Percentiles rank a stretch among this genome's conserved stretches.
Conservation (phyloP, 2,888 invertebrate genomes). For the Hetaerina titia region DNA sequence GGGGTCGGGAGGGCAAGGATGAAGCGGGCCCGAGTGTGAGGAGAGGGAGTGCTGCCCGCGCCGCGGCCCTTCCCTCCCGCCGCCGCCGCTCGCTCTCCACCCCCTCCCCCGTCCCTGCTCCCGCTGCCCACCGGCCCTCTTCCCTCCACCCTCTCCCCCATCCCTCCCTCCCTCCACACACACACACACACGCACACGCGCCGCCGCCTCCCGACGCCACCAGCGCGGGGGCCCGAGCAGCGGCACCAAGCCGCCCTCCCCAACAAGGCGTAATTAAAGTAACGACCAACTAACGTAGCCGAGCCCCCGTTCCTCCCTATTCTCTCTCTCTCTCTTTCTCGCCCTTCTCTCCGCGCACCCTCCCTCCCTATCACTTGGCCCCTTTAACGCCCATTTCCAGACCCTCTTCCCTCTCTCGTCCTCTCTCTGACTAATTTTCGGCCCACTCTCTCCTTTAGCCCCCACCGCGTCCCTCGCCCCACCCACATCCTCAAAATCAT, state of each 20-base stretch:
- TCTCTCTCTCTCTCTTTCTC: neutral
- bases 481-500: neutral
- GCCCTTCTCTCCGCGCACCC: neutral
- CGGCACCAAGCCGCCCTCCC: constrained; percentile 33
- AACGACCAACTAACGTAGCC: constrained; percentile 54
- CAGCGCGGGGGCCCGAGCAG: neutral
- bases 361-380: constrained; percentile 9
- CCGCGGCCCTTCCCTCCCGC: neutral
- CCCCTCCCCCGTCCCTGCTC: neutral
- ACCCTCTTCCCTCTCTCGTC: neutral
- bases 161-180: too few relatives aligned
- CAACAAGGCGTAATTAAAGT: constrained; percentile 54
- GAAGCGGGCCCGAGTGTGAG: neutral
- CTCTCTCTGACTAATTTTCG: neutral
- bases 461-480: constrained; percentile 33
- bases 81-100: neutral
- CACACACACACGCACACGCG: neutral
- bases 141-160: neutral
- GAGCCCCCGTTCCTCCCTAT: neutral
- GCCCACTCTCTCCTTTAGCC: constrained; percentile 27
- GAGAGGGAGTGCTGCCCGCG: neutral
- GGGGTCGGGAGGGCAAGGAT: too few relatives aligned
- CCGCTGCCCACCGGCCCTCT: neutral
- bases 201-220: neutral
- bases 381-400: neutral